Percentiles rank a stretch among this genome's conserved stretches.
These are phyloP conservation scores for Dasysyrphus albostriatus DNA, from an alignment of 2,888 invertebrate species.

Conservation along the genomic window DNA sequence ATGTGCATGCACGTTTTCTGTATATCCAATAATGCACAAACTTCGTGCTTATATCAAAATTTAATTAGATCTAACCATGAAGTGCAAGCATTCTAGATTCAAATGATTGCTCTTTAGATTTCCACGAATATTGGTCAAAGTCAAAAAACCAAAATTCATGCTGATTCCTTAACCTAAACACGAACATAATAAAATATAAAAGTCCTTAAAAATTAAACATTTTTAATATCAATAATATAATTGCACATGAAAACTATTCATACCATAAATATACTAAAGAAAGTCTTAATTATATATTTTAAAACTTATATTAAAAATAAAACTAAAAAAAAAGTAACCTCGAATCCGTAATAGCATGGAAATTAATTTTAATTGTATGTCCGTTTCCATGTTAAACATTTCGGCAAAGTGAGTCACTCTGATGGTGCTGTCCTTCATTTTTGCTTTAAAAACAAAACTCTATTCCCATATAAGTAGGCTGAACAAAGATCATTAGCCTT, in stretches of 20 bases:
- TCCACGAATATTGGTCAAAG: constrained; percentile 8
- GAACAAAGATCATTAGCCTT: constrained; percentile 59
- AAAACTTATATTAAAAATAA: constrained; percentile 33
- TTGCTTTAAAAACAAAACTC: background rate
- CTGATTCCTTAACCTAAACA: constrained; percentile 18
- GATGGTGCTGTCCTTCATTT: background rate
- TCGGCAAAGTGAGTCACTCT: constrained; percentile 48
- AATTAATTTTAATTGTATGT: constrained; percentile 50
- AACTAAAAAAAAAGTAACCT: constrained; percentile 52
- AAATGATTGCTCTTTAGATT: constrained; percentile 20
- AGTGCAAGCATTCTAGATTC: constrained; percentile 6
- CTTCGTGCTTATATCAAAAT: constrained; percentile 39
- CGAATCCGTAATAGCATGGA: constrained; percentile 21
- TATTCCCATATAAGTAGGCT: constrained; percentile 17
- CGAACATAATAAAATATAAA: constrained; percentile 41
- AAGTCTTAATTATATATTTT: constrained; percentile 22
- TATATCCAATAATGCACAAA: constrained; percentile 31
- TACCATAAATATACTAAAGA: background rate
- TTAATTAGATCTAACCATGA: constrained; percentile 28
- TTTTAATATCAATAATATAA: constrained; percentile 40
- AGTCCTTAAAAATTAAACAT: constrained; percentile 21
- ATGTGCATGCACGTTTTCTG: constrained; percentile 27
- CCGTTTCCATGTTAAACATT: constrained; percentile 48
- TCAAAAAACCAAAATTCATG: constrained; percentile 39
- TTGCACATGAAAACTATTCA: constrained; percentile 34